These are phyloP conservation scores for Volucella inflata DNA, from an alignment of 2,888 invertebrate species.

Conservation along the genomic window DNA sequence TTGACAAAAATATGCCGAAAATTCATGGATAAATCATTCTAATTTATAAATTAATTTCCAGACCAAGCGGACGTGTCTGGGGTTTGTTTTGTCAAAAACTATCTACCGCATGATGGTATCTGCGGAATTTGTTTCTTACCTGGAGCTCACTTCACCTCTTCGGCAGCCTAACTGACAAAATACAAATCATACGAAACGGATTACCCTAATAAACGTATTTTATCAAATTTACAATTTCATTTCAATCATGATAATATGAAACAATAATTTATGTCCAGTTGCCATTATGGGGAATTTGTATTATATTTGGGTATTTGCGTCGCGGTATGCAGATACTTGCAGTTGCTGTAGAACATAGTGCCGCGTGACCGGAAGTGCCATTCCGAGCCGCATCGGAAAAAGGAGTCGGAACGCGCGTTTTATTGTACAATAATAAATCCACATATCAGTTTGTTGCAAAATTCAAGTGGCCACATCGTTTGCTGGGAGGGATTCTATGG, in stretches of 20 bases:
- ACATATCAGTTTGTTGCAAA: slow-evolving; percentile 68
- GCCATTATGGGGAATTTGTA: background rate
- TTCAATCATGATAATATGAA: slow-evolving; percentile 71
- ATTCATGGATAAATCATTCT: slow-evolving; percentile 39
- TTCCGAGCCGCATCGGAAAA: no score
- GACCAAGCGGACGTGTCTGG: background rate
- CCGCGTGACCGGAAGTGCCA: slow-evolving; percentile 41
- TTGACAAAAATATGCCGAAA: slow-evolving; percentile 5
- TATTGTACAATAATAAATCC: slow-evolving; percentile 62
- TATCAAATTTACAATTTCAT: slow-evolving; percentile 74
- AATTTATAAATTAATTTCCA: slow-evolving; percentile 57
- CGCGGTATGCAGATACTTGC: slow-evolving; percentile 19
- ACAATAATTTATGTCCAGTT: slow-evolving; percentile 65
- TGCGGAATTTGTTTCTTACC: slow-evolving; percentile 13
- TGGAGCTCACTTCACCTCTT: background rate
- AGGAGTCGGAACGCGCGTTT: slow-evolving; percentile 24
- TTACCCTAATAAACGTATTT: slow-evolving; percentile 66
- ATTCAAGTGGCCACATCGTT: slow-evolving; percentile 41
- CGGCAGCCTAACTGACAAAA: slow-evolving; percentile 19
- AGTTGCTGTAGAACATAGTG: background rate
- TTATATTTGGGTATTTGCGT: background rate
- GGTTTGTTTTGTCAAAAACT: slow-evolving; percentile 21
- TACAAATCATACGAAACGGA: slow-evolving; percentile 63
- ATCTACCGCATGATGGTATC: slow-evolving; percentile 38
- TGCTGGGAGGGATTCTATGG: slow-evolving; percentile 10